Evolutionary conservation across 2,888 invertebrate species (phyloP).

Genomic region (Criorhina ranunculi): DNA sequence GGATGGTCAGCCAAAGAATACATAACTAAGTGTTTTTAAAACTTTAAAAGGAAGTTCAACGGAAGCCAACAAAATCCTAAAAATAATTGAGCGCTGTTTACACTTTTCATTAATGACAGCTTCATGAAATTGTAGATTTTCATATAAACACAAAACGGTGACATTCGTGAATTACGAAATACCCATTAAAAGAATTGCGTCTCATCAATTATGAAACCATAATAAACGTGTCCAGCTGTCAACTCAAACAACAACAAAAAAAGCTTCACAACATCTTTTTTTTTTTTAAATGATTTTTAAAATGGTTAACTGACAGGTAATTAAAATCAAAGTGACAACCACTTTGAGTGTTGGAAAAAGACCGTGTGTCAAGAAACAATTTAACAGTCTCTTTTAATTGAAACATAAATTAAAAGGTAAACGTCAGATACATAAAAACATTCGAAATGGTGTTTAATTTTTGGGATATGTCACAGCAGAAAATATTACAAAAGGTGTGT

Average conservation of each 20-base stretch:
- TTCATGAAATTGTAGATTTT: too few relatives aligned
- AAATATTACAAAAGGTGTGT: too few relatives aligned
- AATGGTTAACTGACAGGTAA: constrained; percentile 1
- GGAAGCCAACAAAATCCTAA: too few relatives aligned
- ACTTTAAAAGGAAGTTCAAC: too few relatives aligned
- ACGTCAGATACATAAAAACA: background rate
- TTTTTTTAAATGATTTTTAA: background rate
- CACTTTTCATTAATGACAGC: too few relatives aligned
- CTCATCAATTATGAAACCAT: background rate
- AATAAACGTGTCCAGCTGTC: background rate
- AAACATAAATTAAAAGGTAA: constrained; percentile 27
- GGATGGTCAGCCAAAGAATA: too few relatives aligned
- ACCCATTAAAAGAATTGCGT: background rate
- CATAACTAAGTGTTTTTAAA: too few relatives aligned
- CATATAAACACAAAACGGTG: too few relatives aligned
- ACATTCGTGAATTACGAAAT: background rate
- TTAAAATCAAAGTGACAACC: constrained; percentile 2
- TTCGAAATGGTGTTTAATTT: too few relatives aligned
- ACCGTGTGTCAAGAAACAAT: background rate
- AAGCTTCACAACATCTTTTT: background rate
- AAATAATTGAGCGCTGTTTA: too few relatives aligned
- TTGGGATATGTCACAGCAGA: too few relatives aligned
- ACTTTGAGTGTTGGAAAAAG: background rate
- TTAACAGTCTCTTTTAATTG: background rate
- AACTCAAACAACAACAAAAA: background rate